These are phyloP conservation scores for Pseudomyrmex pallidus DNA, from an alignment of 1,140 invertebrate species.

Conservation along the genomic window DNA sequence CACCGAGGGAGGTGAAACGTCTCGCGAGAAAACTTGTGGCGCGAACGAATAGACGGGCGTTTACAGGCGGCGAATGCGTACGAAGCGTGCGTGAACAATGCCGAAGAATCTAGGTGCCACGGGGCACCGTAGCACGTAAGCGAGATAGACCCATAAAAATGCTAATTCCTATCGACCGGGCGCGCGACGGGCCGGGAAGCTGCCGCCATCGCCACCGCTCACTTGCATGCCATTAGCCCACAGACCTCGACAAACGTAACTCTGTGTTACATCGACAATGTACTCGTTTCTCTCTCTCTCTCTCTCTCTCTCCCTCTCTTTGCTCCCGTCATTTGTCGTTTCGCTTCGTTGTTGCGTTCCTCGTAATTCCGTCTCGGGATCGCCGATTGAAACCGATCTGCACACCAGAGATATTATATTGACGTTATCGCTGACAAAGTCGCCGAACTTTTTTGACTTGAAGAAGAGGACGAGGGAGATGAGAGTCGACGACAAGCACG, in stretches of 20 bases:
- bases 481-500: constrained; percentile 57
- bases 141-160: constrained; percentile 86
- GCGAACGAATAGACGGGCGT: constrained; percentile 28
- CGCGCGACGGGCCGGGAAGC: constrained; percentile 62
- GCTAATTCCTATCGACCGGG: constrained; percentile 84
- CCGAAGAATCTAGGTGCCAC: constrained; percentile 79
- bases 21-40: constrained; percentile 36
- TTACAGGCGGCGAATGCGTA: constrained; percentile 38
- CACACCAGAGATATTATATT: not conserved
- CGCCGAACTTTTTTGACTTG: constrained; percentile 16
- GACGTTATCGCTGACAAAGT: not conserved
- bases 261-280: constrained; percentile 57
- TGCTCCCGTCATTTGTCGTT: not conserved
- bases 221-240: constrained; percentile 85
- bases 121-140: constrained; percentile 76
- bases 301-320: constrained; percentile 7
- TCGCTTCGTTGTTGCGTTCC: not conserved
- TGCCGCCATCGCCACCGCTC: constrained; percentile 75
- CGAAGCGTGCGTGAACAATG: constrained; percentile 75
- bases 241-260: constrained; percentile 82
- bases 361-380: not conserved
- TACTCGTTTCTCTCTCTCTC: constrained; percentile 1
- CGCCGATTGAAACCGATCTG: constrained; percentile 10
- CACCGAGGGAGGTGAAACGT: constrained; percentile 14
- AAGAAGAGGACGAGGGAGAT: not conserved